These are phyloP conservation scores for Colletes gigas DNA, from an alignment of 1,140 invertebrate genomes.

Conservation along the genomic window DNA sequence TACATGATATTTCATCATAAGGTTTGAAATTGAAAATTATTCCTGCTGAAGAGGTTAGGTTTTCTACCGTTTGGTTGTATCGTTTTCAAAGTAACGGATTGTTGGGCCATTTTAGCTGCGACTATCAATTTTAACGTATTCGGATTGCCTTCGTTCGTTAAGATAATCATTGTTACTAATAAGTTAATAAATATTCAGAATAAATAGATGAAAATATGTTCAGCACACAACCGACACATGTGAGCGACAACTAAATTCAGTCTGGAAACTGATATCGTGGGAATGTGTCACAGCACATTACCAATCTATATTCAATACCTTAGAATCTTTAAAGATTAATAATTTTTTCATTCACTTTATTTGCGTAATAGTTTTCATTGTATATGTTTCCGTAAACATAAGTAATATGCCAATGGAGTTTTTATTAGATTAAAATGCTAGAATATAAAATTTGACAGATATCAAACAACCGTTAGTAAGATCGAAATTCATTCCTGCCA, in stretches of 20 bases:
- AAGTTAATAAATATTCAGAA: slow-evolving; percentile 76
- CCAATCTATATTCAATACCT: slow-evolving; percentile 4
- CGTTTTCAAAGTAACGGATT: slow-evolving; percentile 81
- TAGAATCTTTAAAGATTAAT: neutral
- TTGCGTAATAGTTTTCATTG: neutral
- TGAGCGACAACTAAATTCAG: slow-evolving; percentile 64
- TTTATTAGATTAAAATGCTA: slow-evolving; percentile 4
- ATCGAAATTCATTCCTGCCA: neutral
- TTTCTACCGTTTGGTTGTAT: slow-evolving; percentile 82
- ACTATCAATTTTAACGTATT: slow-evolving; percentile 86
- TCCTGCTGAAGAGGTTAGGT: slow-evolving; percentile 51
- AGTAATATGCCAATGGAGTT: neutral
- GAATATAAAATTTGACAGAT: neutral
- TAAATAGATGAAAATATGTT: slow-evolving; percentile 75
- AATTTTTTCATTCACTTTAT: neutral
- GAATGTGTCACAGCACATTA: neutral
- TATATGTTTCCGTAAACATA: neutral
- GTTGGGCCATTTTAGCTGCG: slow-evolving; percentile 84
- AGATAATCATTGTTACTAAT: slow-evolving; percentile 83
- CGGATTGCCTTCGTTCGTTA: slow-evolving; percentile 87
- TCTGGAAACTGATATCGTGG: slow-evolving; percentile 6
- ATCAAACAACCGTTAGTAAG: neutral
- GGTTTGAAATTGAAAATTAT: neutral
- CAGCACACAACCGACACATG: slow-evolving; percentile 68
- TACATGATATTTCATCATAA: slow-evolving; percentile 22